Percentiles rank a stretch among this genome's conserved stretches.
These are phyloP conservation scores for Teleiodes luculella DNA, from an alignment of 2,888 invertebrate genomes.

Conservation along the genomic window DNA sequence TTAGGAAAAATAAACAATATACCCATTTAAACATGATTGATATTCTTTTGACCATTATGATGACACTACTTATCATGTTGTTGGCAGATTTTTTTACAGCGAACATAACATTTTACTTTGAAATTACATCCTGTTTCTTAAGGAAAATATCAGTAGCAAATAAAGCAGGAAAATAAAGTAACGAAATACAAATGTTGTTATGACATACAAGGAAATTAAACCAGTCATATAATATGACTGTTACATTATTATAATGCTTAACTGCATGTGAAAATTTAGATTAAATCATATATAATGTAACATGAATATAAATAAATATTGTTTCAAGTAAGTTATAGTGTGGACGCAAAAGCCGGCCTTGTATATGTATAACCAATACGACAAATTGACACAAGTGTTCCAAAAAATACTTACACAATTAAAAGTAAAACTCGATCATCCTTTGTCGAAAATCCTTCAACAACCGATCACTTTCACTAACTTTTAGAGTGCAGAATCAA, in stretches of 20 bases:
- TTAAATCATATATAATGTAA: background rate
- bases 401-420: background rate
- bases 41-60: too few species aligned
- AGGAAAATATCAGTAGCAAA: too few species aligned
- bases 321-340: background rate
- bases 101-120: too few species aligned
- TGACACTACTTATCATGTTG: too few species aligned
- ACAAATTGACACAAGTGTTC: background rate
- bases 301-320: background rate
- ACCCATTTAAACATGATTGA: too few species aligned
- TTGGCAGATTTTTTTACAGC: too few species aligned
- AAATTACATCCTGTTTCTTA: too few species aligned
- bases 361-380: background rate
- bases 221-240: background rate
- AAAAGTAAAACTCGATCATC: background rate
- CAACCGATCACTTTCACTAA: background rate
- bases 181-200: too few species aligned
- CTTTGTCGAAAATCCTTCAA: background rate
- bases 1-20: too few species aligned
- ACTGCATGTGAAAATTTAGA: too few species aligned
- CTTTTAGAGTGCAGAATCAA: conserved; percentile 2
- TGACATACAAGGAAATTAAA: background rate
- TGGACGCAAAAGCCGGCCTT: background rate
- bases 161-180: too few species aligned
- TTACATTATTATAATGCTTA: background rate